A percentile compares a stretch with the other conserved stretches of the same genome.
These are phyloP conservation scores for Cassiopea xamachana DNA, from an alignment of 30 jellyfish, hydroid and myxozoan genomes.

Conservation along the genomic window DNA sequence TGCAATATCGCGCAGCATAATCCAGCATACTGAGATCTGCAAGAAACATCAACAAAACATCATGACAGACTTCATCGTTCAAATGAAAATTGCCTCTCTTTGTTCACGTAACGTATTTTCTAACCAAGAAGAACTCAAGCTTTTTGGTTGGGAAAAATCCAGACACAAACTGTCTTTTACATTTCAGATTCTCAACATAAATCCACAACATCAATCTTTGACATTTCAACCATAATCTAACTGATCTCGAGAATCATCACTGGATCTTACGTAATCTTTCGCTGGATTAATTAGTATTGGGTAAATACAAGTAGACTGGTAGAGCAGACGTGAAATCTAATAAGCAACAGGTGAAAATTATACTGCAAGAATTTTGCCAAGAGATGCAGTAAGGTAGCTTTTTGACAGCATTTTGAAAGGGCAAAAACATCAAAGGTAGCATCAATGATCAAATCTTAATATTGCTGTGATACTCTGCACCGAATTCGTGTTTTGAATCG, in stretches of 20 bases:
- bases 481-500: background rate
- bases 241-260: too few relatives aligned
- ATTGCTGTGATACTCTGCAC: background rate
- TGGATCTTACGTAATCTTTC: too few relatives aligned
- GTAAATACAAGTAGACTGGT: too few relatives aligned
- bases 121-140: too few relatives aligned
- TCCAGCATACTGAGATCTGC: slow-evolving; percentile 68
- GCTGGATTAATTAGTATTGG: too few relatives aligned
- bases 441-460: background rate
- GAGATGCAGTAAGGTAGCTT: slow-evolving; percentile 7
- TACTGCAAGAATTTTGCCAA: background rate
- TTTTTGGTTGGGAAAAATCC: too few relatives aligned
- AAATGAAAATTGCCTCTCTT: background rate
- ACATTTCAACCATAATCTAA: too few relatives aligned
- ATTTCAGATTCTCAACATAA: too few relatives aligned
- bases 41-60: background rate
- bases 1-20: slow-evolving; percentile 74
- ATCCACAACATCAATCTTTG: too few relatives aligned
- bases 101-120: too few relatives aligned
- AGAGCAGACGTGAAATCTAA: background rate
- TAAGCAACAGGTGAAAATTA: background rate
- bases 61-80: background rate
- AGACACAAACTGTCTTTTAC: too few relatives aligned
- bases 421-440: background rate
- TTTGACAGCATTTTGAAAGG: background rate